Base-by-base conservation (phyloP, 2,797 vertebrate genomes). In the Sebastes taczanowskii region DNA sequence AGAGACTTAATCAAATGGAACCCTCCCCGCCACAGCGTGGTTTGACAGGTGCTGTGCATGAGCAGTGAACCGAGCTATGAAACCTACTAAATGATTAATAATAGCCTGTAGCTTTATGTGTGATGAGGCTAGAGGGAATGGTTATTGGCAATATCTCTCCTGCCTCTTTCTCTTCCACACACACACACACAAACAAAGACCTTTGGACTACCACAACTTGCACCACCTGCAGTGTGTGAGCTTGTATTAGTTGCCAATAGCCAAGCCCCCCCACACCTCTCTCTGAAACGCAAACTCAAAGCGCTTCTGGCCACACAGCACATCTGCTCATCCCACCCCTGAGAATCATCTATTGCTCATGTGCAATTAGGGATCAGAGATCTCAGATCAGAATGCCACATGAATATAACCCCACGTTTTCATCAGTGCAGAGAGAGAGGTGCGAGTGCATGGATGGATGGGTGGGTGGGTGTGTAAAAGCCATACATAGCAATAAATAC, bases 21-120 rank as follows among this genome's bases (percentile, higher is more conserved):
- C 83, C 82, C 78, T 71, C 46, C 77, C 85, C 55, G 82, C 80
- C 77, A 68, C 82, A 72, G 84, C 58, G 34, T 56, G 89, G 27
- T 59, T 58, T 91, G 91, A 91, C 93, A 90, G 91, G 92, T 71
- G 86, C 86, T 83, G 80, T 81, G 90, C 84, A 84, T 85, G 91
- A 92, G 89, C 93, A 71, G 80, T 83, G 87, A 89, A 89, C 87
- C 91, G 74, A 88, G 80, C 89, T 79, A 71, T 88, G 89, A 88
- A 89, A 88, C 77, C 89, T 77, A 82, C 89, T 94, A 88, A 95
- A 95, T 94, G 91, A 95, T 95, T 94, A 90, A 92, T 92, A 92
- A 93, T 86, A 82, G 93, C 93, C 91, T 71, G 88, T 93, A 91
- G 90, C 87, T 83, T 86, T 71, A 71, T 83, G 80, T 90, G 90